A percentile compares a stretch with the other conserved stretches of the same genome.
Conservation (phyloP, 2,888 invertebrate species). For the Cerceris rybyensis region DNA sequence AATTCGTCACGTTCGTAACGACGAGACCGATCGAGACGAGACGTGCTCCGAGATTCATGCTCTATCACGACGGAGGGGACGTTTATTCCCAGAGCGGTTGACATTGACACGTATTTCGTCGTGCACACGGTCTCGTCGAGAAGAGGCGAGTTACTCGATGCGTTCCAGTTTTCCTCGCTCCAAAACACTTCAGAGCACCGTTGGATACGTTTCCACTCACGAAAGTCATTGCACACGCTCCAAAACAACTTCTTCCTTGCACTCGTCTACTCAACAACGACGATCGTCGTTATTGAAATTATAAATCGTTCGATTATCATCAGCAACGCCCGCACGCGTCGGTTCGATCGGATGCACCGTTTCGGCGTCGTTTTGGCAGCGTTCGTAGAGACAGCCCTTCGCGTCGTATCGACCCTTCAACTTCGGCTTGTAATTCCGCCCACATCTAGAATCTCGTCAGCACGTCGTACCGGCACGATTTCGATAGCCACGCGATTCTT, state of each 20-base stretch:
- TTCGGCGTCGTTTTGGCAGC: conserved; percentile 52
- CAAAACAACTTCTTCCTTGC: no score
- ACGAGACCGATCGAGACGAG: conserved; percentile 35
- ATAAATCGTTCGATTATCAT: neutral
- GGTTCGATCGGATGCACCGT: conserved; percentile 31
- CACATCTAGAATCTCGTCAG: conserved; percentile 30
- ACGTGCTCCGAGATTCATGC: conserved; percentile 2
- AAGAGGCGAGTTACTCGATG: neutral
- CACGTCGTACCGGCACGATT: conserved; percentile 35
- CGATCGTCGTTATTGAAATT: no score
- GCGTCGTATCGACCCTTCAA: conserved; percentile 61
- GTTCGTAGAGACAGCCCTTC: conserved; percentile 48
- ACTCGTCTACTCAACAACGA: no score
- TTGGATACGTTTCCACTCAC: neutral
- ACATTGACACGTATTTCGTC: conserved; percentile 30
- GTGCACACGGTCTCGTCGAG: neutral
- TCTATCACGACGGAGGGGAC: conserved; percentile 3
- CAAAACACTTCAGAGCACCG: neutral
- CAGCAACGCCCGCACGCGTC: neutral
- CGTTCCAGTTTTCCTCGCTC: neutral
- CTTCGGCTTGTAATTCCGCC: conserved; percentile 55
- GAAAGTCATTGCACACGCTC: no score
- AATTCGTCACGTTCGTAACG: neutral
- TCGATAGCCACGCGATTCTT: conserved; percentile 14
- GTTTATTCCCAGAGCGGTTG: conserved; percentile 27